Evolutionary conservation across 2,888 invertebrate genomes (phyloP), one percentile per base, ranked within the genome.

Genomic region (Athalia cordata): DNA sequence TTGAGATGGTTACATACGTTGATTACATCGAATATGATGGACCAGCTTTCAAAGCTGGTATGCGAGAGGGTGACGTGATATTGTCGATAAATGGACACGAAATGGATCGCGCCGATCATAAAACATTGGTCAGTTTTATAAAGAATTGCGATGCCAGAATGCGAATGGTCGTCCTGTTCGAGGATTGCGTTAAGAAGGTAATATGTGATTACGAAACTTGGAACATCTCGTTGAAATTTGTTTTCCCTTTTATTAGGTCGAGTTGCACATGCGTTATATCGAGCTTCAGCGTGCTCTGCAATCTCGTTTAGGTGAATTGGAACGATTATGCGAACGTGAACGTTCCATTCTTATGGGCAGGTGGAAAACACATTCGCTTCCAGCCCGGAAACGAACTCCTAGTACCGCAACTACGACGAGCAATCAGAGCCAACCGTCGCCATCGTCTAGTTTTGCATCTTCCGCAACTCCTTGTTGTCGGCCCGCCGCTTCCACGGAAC

Each of bases 61-160:
- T 99, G 96, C 93, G 98, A 8, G 96, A 97, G 91, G 99, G 99
- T 13, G 99, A 99, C 90, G 98, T 99, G 62, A 98, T 99, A 85
- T 92, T 99, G 59, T 97, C 98, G 65, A 98, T 99, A 85, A 98
- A 99, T 90, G 98, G 98, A n/a, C 94, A 94, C 65, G 97, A 97
- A 87, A 97, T 99, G 93, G 98, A 98, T 89, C 95, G 96, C 84
- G 96, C 96, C n/a, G 97, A 98, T 87, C 99, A 99, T 90, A 95
- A 96, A 87, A 95, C 96, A 74, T 93, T 99, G 82, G 98, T 99
- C n/a, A 94, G 94, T 85, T 97, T 96, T 86, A 98, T 99, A 83
- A 96, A 96, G 90, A 93, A 94, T 87, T 97, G 97, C 91, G 97
- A 97, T 87, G 92, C 95, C 43, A 93, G 96, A 82, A 97, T 99